Conservation (phyloP, 2,888 invertebrate genomes). For the Deroplatys truncata region DNA sequence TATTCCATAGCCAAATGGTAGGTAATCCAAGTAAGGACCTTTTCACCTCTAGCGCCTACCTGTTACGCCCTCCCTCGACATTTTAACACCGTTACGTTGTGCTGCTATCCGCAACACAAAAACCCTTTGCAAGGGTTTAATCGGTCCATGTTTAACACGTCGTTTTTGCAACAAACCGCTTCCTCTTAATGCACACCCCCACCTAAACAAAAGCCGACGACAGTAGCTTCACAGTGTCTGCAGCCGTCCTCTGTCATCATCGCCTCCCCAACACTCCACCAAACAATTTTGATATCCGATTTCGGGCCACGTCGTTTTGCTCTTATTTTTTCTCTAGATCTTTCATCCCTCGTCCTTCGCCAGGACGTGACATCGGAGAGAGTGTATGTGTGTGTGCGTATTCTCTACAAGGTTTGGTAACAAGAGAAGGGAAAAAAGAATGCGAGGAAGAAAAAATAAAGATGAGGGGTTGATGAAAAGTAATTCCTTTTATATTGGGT, state of each 20-base stretch:
- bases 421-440: neutral
- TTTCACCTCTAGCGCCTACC: neutral
- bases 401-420: neutral
- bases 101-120: constrained; percentile 35
- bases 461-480: neutral
- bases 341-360: constrained; percentile 1
- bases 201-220: neutral
- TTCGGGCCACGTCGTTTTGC: constrained; percentile 30
- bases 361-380: neutral
- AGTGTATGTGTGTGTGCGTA: neutral
- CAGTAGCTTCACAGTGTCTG: neutral
- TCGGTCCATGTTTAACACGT: neutral
- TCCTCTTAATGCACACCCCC: neutral
- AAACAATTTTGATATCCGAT: constrained; percentile 19
- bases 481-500: neutral
- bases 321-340: constrained; percentile 25
- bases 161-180: neutral
- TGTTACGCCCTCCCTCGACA: neutral
- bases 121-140: constrained; percentile 6
- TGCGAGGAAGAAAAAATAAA: neutral
- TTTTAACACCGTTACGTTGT: neutral
- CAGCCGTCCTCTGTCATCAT: neutral
- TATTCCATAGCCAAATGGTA: neutral
- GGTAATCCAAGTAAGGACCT: neutral
- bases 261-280: constrained; percentile 25